Percentiles rank a stretch among this genome's conserved stretches.
Evolutionary conservation across 1,140 invertebrate genomes (phyloP).

Genomic region (Coenobita brevimanus): DNA sequence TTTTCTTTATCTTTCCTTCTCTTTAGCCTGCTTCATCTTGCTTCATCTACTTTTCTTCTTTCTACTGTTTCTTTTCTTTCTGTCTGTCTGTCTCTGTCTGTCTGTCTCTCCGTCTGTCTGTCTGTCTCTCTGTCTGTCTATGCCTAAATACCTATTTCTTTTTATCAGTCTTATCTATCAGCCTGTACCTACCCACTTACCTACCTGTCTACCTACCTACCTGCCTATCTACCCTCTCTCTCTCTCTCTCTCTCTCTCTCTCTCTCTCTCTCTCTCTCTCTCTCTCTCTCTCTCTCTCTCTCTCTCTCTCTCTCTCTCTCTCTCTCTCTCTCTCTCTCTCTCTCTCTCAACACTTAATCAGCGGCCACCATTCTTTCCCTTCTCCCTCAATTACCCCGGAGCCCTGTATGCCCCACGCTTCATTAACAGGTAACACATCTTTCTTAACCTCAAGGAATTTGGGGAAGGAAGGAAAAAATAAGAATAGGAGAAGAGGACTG

Average conservation of each 20-base stretch:
- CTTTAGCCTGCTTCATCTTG: background rate
- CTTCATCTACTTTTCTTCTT: background rate
- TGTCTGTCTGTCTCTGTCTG: background rate
- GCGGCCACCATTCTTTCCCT: background rate
- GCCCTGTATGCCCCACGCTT: too few species aligned
- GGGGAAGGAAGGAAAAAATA: background rate
- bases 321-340: too few species aligned
- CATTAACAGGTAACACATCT: background rate
- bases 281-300: background rate
- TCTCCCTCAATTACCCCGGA: background rate
- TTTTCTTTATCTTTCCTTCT: background rate
- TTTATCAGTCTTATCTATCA: background rate
- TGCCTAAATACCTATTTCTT: background rate
- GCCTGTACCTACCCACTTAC: background rate
- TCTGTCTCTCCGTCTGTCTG: background rate
- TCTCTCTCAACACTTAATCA: too few species aligned
- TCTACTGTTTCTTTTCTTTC: too few species aligned
- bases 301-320: background rate
- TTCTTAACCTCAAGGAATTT: background rate
- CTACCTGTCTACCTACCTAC: too few species aligned
- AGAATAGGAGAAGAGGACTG: background rate
- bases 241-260: slow-evolving; percentile 3
- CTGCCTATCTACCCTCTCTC: too few species aligned
- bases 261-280: background rate
- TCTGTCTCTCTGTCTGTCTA: background rate